Conservation (phyloP, 2,797 vertebrate genomes). For the Onychomys arenicola region DNA sequence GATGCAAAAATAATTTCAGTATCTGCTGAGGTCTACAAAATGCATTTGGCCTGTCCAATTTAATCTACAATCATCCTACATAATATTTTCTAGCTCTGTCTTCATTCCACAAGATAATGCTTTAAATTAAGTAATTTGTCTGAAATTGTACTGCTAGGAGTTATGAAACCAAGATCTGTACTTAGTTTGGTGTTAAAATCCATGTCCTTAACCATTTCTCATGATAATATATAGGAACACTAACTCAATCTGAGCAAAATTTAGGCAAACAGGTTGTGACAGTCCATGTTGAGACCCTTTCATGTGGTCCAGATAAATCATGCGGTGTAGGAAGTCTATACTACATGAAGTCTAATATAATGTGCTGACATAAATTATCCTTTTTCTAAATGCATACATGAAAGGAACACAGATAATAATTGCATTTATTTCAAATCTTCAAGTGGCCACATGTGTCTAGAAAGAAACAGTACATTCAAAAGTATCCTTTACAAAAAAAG, state of each 20-base stretch:
- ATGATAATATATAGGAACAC: neutral
- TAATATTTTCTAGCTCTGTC: neutral
- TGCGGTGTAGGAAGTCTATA: neutral
- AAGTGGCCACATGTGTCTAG: neutral
- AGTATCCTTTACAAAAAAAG: neutral
- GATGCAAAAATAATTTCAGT: neutral
- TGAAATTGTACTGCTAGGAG: neutral
- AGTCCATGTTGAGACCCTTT: neutral
- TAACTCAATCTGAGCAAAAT: neutral
- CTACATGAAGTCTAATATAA: neutral
- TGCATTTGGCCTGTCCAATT: neutral
- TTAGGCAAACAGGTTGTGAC: neutral
- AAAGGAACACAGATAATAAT: conserved; percentile 3
- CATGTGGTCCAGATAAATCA: neutral
- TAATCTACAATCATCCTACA: neutral
- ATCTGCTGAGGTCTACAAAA: neutral
- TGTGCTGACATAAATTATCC: neutral
- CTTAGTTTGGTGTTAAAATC: neutral
- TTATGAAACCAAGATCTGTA: neutral
- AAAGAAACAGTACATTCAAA: conserved; percentile 24
- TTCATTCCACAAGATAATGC: neutral
- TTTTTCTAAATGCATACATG: neutral
- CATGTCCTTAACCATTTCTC: neutral
- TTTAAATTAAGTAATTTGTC: neutral
- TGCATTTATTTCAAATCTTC: neutral